phyloP scores from a whole-genome alignment of 2,797 vertebrate species.

The Loriculus beryllinus region DNA sequence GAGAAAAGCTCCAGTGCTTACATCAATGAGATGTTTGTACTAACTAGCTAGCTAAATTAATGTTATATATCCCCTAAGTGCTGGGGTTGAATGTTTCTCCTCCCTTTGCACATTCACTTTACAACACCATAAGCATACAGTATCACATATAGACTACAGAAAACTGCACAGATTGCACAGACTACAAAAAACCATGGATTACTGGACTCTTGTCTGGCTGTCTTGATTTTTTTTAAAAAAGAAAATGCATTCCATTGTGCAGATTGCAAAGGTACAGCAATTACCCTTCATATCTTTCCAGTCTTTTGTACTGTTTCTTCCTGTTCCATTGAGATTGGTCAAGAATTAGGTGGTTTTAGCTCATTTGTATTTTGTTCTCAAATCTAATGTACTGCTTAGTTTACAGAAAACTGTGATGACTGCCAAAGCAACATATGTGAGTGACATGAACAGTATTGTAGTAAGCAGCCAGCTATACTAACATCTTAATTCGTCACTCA shows the following conservation, averaged over 20 bases:
- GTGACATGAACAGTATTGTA: slow-evolving; percentile 54
- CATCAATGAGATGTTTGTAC: not conserved
- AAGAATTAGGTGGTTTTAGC: not conserved
- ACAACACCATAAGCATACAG: not conserved
- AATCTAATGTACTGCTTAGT: not conserved
- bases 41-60: not conserved
- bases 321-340: not conserved
- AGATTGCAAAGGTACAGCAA: not conserved
- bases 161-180: not conserved
- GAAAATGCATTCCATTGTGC: not conserved
- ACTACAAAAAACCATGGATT: not conserved
- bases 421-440: slow-evolving; percentile 49
- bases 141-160: not conserved
- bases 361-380: slow-evolving; percentile 1
- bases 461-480: slow-evolving; percentile 9
- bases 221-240: not conserved
- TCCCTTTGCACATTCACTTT: not conserved
- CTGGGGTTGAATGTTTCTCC: not conserved
- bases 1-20: not conserved
- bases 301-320: not conserved
- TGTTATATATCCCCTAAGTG: not conserved
- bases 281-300: not conserved
- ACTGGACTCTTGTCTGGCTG: not conserved
- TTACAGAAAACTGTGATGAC: not conserved
- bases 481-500: slow-evolving; percentile 8